phyloP scores from a whole-genome alignment of 2,113 vertebrate genomes.

The Thomomys bottae region DNA sequence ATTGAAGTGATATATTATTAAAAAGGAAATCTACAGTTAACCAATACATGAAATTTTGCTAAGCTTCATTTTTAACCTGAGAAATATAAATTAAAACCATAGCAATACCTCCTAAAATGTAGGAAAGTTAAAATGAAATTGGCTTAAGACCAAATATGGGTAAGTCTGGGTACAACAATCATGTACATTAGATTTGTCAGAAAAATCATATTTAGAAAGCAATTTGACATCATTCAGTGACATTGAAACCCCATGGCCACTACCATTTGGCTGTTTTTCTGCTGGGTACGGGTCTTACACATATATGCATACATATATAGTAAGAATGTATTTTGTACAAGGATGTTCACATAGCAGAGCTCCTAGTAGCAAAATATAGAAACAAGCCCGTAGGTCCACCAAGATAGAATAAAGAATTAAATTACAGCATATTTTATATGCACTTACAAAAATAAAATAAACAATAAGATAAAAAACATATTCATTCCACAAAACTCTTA shows the following conservation, averaged over 20 bases:
- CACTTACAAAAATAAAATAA: not conserved
- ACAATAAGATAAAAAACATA: not conserved
- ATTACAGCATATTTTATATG: not conserved
- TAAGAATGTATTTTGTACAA: not conserved
- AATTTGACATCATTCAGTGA: not conserved
- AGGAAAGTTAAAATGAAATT: not conserved
- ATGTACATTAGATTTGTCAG: not conserved
- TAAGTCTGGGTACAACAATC: not conserved
- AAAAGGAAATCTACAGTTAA: not conserved
- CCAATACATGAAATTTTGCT: not conserved
- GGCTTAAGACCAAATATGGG: not conserved
- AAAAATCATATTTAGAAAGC: not conserved
- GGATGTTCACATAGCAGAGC: not conserved
- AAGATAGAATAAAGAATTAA: not conserved
- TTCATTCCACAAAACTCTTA: not conserved
- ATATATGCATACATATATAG: not conserved
- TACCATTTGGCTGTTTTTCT: not conserved
- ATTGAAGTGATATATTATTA: not conserved
- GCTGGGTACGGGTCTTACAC: not conserved
- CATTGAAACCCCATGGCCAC: not conserved
- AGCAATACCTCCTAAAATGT: not conserved
- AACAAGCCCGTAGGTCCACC: not conserved
- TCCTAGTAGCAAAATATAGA: not conserved
- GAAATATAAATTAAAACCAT: slow-evolving; percentile 30
- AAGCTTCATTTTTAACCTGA: not conserved